Base-by-base conservation (phyloP, 2,888 invertebrate species). In the Altica lythri region DNA sequence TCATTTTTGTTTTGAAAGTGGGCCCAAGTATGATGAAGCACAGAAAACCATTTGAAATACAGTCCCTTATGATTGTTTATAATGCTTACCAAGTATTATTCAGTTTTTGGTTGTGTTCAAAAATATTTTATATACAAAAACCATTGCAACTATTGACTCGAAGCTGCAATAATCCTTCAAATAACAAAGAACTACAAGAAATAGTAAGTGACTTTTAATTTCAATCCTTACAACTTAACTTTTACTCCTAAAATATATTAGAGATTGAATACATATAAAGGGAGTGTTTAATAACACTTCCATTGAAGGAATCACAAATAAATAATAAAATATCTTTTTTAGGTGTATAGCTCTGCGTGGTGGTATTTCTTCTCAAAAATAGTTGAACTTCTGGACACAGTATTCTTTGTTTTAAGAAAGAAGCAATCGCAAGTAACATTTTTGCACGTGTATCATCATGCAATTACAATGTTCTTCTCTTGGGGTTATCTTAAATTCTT, bases 381-480 rank as follows among this genome's bases (percentile, higher is more conserved):
- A 43, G 80, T 88, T 1, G 91, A 91, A 69, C 80, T 91, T 0
- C 70, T 90, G 54, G 91, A 91, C 69, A 91, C 90, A 0, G 83
- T 92, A 14, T 95, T 95, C 79, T 95, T 95, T 72, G 90, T 95
- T 4, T 75, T 95, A 65, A 83, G 95, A 42, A 95, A 95, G 76
- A 95, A 95, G 76, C 87, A 90, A 67, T 86, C 86, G 49, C 95
- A 95, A 76, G 88, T 95, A 16, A 86, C 92, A 0, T 90, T 91
- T 71, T 81, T 95, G 12, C 95, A 95, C 70, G 86, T 95, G 9
- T 94, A 93, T 70, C 95, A 95, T 75, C 95, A 95, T 72, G 81
- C 86, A 1, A 80, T 88, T 72, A 90, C 89, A 78, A 92, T 88
- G 16, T 76, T 90, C 55, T 85, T 89, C 72, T 86, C 86, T 1